A percentile compares a stretch with the other conserved stretches of the same genome.
phyloP scores from a whole-genome alignment of 2,797 vertebrate species.

The Halcyon leucocephala region DNA sequence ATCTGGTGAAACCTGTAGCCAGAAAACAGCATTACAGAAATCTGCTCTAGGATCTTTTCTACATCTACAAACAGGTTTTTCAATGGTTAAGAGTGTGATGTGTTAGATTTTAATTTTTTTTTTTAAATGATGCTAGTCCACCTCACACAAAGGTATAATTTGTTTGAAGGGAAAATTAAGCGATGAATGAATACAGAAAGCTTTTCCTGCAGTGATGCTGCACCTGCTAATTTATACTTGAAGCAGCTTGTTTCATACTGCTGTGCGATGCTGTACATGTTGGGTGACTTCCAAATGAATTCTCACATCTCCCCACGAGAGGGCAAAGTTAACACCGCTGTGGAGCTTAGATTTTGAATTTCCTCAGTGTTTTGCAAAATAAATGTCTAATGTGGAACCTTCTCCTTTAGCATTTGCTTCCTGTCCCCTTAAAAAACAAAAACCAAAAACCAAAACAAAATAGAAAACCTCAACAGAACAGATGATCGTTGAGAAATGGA shows the following conservation, averaged over 20 bases:
- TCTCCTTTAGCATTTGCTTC: background rate
- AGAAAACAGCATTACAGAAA: background rate
- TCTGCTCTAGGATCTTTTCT: background rate
- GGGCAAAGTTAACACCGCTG: background rate
- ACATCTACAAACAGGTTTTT: background rate
- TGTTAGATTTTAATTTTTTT: background rate
- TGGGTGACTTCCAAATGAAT: background rate
- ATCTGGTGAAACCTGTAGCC: background rate
- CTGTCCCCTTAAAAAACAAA: background rate
- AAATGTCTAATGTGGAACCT: background rate
- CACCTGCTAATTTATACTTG: background rate
- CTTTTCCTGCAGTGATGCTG: background rate
- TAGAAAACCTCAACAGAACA: background rate
- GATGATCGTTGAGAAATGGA: background rate
- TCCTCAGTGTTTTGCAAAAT: background rate
- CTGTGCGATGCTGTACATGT: fast-evolving
- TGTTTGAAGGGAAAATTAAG: background rate
- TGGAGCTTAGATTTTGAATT: background rate
- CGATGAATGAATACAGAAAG: background rate
- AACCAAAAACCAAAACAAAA: background rate
- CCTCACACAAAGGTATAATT: background rate
- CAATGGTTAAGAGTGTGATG: fast-evolving
- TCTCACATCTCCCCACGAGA: background rate
- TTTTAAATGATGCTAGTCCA: fast-evolving
- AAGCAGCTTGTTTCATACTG: fast-evolving